A percentile compares a stretch with the other conserved stretches of the same genome.
These are phyloP conservation scores for Oceanodroma leucorhoa DNA, from an alignment of 2,797 vertebrate genomes.

Conservation along the genomic window DNA sequence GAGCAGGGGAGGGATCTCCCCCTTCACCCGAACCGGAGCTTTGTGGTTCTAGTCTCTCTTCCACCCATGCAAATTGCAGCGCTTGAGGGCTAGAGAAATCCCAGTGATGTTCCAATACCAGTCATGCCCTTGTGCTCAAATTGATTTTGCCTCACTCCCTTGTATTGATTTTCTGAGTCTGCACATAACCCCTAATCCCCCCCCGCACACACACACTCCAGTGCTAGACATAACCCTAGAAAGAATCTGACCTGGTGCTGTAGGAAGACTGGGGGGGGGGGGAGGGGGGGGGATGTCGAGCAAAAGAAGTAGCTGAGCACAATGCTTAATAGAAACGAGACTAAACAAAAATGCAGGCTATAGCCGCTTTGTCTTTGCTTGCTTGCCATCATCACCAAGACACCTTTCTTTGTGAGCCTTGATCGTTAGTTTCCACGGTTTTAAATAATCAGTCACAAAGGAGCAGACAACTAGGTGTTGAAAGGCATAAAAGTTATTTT, in stretches of 20 bases:
- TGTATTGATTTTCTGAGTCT: conserved; percentile 68
- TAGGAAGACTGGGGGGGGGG: not conserved
- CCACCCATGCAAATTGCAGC: conserved; percentile 42
- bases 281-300: not conserved
- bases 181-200: conserved; percentile 32
- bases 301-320: conserved; percentile 48
- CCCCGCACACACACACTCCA: not conserved
- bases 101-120: conserved; percentile 53
- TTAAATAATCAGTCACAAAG: conserved; percentile 66
- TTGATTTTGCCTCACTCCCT: conserved; percentile 66
- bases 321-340: conserved; percentile 45
- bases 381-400: conserved; percentile 71
- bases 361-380: conserved; percentile 63
- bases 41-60: conserved; percentile 65
- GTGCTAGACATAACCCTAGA: conserved; percentile 54
- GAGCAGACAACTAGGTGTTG: conserved; percentile 58
- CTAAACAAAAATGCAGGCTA: conserved; percentile 70
- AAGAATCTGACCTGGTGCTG: conserved; percentile 47
- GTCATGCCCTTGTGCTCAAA: conserved; percentile 72
- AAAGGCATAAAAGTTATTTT: conserved; percentile 69
- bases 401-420: conserved; percentile 74
- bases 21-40: conserved; percentile 53
- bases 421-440: conserved; percentile 67
- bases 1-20: conserved; percentile 46
- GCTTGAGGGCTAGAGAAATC: conserved; percentile 58